Conservation (phyloP, 2,113 vertebrate species). For the Stictonetta naevosa region DNA sequence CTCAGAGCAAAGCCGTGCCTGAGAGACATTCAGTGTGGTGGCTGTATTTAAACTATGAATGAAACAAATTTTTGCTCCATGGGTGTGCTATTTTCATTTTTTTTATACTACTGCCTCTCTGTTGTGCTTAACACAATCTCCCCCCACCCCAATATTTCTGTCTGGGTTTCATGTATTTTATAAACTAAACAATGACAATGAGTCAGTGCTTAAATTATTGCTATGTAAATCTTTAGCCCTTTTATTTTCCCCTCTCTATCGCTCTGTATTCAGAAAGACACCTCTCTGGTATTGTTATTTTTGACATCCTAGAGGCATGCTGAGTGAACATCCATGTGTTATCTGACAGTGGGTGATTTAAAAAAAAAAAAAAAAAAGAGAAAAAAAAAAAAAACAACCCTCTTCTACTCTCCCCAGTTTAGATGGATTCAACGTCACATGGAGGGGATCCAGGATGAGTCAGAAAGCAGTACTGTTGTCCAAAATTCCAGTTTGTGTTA, state of each 20-base stretch:
- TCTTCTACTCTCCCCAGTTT: not conserved
- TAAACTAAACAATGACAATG: constrained; percentile 18
- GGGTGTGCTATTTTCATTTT: constrained; percentile 5
- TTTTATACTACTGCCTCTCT: not conserved
- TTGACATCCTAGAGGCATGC: not conserved
- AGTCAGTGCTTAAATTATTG: constrained; percentile 48
- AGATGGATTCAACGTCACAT: constrained; percentile 21
- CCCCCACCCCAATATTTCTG: not conserved
- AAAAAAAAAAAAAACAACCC: not conserved
- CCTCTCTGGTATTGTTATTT: constrained; percentile 12
- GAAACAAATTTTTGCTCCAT: not conserved
- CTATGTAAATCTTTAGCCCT: not conserved
- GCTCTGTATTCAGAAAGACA: not conserved
- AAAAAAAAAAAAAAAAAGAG: not conserved
- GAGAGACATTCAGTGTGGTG: not conserved
- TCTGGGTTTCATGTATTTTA: constrained; percentile 36
- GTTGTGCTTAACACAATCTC: not conserved
- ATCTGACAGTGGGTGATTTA: not conserved
- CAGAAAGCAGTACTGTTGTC: constrained; percentile 27
- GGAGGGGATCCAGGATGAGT: constrained; percentile 61
- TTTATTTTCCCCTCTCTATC: not conserved
- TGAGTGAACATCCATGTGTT: not conserved
- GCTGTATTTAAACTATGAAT: not conserved
- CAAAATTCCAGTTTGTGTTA: constrained; percentile 63
- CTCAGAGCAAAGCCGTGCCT: not conserved